These are phyloP conservation scores for Parochlus steinenii DNA, from an alignment of 2,888 invertebrate genomes.

Conservation along the genomic window DNA sequence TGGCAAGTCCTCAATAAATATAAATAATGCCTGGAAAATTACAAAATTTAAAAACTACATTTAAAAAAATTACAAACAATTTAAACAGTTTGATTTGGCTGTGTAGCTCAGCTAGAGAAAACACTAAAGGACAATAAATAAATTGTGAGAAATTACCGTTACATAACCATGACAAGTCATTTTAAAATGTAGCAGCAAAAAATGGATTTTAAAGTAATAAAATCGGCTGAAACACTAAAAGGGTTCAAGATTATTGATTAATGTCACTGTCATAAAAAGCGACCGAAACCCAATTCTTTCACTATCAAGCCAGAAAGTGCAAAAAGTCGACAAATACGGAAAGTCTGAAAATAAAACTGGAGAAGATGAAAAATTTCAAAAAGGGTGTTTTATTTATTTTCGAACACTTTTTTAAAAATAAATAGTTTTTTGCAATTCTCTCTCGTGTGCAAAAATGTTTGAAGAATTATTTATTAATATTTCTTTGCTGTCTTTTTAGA, in stretches of 20 bases:
- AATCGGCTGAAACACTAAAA: slow-evolving; percentile 12
- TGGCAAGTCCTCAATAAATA: too few relatives aligned
- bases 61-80: too few relatives aligned
- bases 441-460: too few relatives aligned
- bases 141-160: slow-evolving; percentile 2
- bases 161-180: slow-evolving; percentile 12
- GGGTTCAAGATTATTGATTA: slow-evolving; percentile 13
- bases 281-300: background rate
- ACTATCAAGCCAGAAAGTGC: background rate
- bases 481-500: too few relatives aligned
- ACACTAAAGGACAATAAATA: too few relatives aligned
- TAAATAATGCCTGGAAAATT: too few relatives aligned
- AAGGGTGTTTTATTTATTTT: slow-evolving; percentile 12
- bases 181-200: slow-evolving; percentile 10
- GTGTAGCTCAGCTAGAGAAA: too few relatives aligned
- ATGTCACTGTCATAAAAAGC: slow-evolving; percentile 11
- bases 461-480: too few relatives aligned
- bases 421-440: too few relatives aligned
- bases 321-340: background rate
- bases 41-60: too few relatives aligned
- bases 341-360: background rate
- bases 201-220: slow-evolving; percentile 12
- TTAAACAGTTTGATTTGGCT: too few relatives aligned
- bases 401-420: too few relatives aligned
- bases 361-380: slow-evolving; percentile 1